These are phyloP conservation scores for Aphelinus certus DNA, from an alignment of 1,140 invertebrate species.

Conservation along the genomic window DNA sequence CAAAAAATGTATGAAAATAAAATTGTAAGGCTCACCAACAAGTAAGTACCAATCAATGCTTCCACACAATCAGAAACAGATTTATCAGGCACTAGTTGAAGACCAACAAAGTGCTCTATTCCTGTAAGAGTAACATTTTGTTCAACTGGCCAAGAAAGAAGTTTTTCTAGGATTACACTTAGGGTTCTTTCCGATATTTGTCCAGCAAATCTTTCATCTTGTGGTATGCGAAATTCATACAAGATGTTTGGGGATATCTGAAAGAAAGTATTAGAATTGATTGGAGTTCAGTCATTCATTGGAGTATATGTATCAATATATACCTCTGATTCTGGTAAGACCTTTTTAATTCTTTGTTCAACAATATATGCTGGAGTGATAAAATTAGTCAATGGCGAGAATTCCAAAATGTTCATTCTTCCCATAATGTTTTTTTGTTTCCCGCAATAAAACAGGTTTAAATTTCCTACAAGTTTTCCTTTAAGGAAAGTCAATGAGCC, in stretches of 20 bases:
- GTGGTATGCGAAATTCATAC: constrained; percentile 61
- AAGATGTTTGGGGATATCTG: constrained; percentile 60
- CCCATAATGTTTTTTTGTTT: constrained; percentile 67
- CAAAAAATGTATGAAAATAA: background rate
- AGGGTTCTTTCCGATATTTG: constrained; percentile 47
- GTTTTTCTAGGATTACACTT: constrained; percentile 41
- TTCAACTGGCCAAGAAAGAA: constrained; percentile 49
- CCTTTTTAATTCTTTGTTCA: constrained; percentile 44
- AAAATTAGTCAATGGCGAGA: constrained; percentile 74
- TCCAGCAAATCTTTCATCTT: constrained; percentile 60
- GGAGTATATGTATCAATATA: background rate
- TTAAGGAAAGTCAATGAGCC: constrained; percentile 82
- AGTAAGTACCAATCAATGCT: constrained; percentile 83
- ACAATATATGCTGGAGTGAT: constrained; percentile 70
- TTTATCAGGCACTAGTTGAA: constrained; percentile 70
- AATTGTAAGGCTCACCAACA: constrained; percentile 66
- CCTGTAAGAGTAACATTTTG: constrained; percentile 46
- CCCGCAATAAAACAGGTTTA: constrained; percentile 78
- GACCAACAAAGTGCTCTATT: constrained; percentile 62
- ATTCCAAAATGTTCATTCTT: constrained; percentile 72
- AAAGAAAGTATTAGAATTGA: constrained; percentile 8
- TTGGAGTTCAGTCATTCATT: background rate
- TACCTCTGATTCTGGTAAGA: constrained; percentile 50
- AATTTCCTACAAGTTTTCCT: constrained; percentile 81
- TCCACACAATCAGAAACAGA: constrained; percentile 84